Base-by-base conservation (phyloP, 1,140 invertebrate genomes). In the Calephelis virginiensis region DNA sequence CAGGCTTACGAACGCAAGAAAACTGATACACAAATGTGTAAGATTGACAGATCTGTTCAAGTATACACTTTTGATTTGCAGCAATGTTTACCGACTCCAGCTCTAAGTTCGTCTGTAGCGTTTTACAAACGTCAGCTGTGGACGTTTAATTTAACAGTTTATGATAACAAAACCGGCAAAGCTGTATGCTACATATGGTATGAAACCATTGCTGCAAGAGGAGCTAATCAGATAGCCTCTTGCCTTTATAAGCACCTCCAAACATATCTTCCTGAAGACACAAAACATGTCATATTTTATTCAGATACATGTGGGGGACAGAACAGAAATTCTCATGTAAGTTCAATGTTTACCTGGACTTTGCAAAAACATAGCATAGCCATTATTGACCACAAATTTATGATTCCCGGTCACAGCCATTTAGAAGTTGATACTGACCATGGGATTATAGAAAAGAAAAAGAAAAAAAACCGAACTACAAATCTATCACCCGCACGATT, bases 221-320 rank as follows among this genome's bases (percentile, higher is more conserved):
- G 50, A 11, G 50, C 50, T 17, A 56, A 56, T 37, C 53, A 59
- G 37, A 59, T 59, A 38, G 53, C 53, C 12, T 59, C 28, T 37
- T 37, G 53, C 12, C 12, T 59, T 5, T 59, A n/a, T 38, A 38
- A 59, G 37, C 53, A 59, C 37, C 37, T 59, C 11, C 12, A 59
- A 37, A 6, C 2, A 37, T 37, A 59, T 37, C 17, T 59, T 37
- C 53, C 53, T 12, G 37, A 37, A n/a, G 12, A 59, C 37, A 37
- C 37, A 6, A 59, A 59, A 37, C 53, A 59, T 37, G 28, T 59
- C 28, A 59, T 59, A 37, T 59, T 59, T 59, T 59, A 59, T 9
- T 59, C 28, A 5, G 53, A 59, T 37, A 38, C 53, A 5, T 59
- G 53, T 59, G 12, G 11, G 12, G 53, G 17, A 12, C 28, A 59